A percentile compares a stretch with the other conserved stretches of the same genome.
Conservation (phyloP, 1,140 invertebrate genomes). For the Listronotus bonariensis region DNA sequence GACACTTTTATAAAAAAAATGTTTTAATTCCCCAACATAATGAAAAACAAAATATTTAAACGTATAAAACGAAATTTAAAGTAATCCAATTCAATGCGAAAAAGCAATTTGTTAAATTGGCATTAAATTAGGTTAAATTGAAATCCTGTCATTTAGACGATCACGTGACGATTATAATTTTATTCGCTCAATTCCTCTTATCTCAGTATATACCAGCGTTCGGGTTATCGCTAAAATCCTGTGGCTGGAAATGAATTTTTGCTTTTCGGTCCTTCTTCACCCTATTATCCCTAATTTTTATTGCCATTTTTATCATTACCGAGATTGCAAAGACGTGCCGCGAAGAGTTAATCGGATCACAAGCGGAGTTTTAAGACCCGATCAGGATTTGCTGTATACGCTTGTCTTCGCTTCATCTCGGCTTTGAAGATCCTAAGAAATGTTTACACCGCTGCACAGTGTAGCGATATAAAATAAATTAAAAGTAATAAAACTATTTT, state of each 20-base stretch:
- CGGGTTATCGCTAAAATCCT: conserved; percentile 32
- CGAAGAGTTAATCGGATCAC: conserved; percentile 54
- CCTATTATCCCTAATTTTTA: conserved; percentile 56
- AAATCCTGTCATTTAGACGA: conserved; percentile 14
- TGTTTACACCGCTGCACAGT: not conserved
- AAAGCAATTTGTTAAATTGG: conserved; percentile 14
- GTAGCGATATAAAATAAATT: too few species aligned
- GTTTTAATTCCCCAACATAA: too few species aligned
- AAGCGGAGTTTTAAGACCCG: conserved; percentile 51
- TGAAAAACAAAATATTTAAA: too few species aligned
- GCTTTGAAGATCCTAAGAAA: conserved; percentile 19
- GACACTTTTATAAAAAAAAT: too few species aligned
- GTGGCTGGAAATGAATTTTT: conserved; percentile 37
- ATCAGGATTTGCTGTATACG: conserved; percentile 52
- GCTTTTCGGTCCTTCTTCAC: conserved; percentile 38
- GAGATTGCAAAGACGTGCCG: conserved; percentile 52
- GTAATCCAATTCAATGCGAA: not conserved
- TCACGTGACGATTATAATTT: conserved; percentile 39
- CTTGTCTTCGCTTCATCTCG: conserved; percentile 38
- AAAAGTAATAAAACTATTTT: too few species aligned
- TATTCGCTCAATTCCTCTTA: conserved; percentile 31
- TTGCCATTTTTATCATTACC: conserved; percentile 56
- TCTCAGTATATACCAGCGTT: conserved; percentile 32
- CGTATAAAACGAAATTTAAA: too few species aligned
- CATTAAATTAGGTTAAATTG: conserved; percentile 30